phyloP scores from a whole-genome alignment of 1,140 invertebrate genomes.

The Maconellicoccus hirsutus region DNA sequence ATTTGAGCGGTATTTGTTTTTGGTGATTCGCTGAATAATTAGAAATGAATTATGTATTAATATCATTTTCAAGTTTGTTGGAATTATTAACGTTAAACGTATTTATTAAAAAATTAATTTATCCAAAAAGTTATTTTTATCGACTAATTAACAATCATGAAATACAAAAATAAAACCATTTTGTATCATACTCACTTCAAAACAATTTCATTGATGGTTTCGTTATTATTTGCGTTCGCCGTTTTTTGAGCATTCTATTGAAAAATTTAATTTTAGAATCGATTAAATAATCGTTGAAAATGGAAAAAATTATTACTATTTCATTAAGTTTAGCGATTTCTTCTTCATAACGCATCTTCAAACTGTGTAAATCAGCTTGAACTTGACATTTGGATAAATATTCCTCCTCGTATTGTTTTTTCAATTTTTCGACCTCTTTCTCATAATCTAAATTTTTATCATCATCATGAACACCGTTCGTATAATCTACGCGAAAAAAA shows the following conservation, averaged over 20 bases:
- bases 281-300: not conserved
- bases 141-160: not conserved
- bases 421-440: conserved; percentile 37
- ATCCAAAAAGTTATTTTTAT: not conserved
- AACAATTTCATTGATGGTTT: not conserved
- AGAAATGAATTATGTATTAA: not conserved
- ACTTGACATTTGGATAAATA: conserved; percentile 38
- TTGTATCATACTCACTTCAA: not conserved
- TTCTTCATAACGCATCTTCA: conserved; percentile 37
- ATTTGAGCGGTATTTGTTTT: conserved; percentile 28
- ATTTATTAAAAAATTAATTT: too few relatives aligned
- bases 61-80: too few relatives aligned
- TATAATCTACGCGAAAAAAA: too few relatives aligned
- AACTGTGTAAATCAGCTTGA: conserved; percentile 37
- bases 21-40: conserved; percentile 1
- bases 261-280: not conserved
- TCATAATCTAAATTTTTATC: conserved; percentile 34
- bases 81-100: too few relatives aligned
- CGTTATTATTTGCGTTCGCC: not conserved
- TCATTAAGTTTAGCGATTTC: not conserved
- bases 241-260: not conserved
- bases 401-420: conserved; percentile 38
- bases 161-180: not conserved
- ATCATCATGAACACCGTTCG: not conserved
- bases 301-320: not conserved